Conservation (phyloP, 2,113 vertebrate genomes). For the Riparia riparia region DNA sequence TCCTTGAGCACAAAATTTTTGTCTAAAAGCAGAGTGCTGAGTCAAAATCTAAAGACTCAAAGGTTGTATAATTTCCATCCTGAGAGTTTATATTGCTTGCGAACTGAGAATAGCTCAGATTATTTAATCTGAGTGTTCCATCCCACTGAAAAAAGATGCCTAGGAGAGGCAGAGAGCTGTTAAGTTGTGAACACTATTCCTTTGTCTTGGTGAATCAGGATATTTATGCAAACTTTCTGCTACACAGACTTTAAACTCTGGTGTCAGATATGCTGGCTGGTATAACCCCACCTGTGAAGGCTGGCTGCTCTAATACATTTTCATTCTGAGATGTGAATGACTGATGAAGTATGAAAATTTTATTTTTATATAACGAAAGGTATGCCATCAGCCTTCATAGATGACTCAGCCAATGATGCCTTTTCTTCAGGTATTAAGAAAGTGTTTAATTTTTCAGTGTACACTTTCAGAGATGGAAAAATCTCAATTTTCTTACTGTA, state of each 20-base stretch:
- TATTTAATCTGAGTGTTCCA: background rate
- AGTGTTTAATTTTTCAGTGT: constrained; percentile 11
- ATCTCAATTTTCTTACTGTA: background rate
- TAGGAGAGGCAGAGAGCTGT: background rate
- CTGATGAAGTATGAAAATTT: background rate
- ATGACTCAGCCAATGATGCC: background rate
- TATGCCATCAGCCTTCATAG: background rate
- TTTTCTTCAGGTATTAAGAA: background rate
- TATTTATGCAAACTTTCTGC: background rate
- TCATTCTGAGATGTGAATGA: constrained; percentile 2
- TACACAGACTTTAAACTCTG: background rate
- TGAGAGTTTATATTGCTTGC: background rate
- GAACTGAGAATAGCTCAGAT: background rate
- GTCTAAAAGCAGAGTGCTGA: background rate
- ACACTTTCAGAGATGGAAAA: background rate
- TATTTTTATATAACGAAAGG: background rate
- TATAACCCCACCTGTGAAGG: background rate
- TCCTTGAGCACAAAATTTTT: background rate
- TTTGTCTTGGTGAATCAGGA: background rate
- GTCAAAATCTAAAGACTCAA: background rate
- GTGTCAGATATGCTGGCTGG: background rate
- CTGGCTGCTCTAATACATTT: background rate
- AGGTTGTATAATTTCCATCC: background rate
- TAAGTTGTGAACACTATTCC: background rate
- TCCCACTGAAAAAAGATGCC: background rate